Base-by-base conservation (phyloP, 35 echinoderm and acorn worm species). In the Apostichopus californicus region DNA sequence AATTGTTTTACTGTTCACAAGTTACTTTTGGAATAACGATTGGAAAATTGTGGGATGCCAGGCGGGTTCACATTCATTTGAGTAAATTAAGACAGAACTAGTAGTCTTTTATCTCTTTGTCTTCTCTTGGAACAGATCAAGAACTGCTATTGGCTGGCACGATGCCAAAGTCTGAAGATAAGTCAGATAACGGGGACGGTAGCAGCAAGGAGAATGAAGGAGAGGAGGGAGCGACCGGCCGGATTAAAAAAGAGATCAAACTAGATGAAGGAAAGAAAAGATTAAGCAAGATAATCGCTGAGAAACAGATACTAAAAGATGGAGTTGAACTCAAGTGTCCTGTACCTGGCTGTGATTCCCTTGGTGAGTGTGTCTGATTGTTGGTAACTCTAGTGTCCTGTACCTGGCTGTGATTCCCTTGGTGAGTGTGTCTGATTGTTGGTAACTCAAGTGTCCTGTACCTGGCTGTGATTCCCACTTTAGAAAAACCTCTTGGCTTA, bases 371-470 rank as follows among this genome's bases (percentile, higher is more conserved):
- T 17, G 28, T 14, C 12, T 91, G 25, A 9, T 12, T 60, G 58
- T 60, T 34, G 28, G 28, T 34, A 99, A 60, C 58, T 96, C 21
- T 96, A 96, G 22, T 96, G 95, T 92, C 95, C 95, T 1, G 93
- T 96, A 13, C 95, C 95, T 54, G 97, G 97, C 7, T 99, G 97
- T 94, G 97, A 99, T 91, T 99, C 97, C 10, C 55, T 93, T 54
- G 97, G 97, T 99, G 85, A 90, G 92, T 57, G 1, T 17, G 28
- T 14, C 12, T 91, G 25, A 9, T 12, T 60, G 58, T 60, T 34
- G 28, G 28, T 34, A 99, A 60, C 58, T 96, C 21, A 99, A 96
- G 22, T 96, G 95, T 92, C 95, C 95, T 1, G 93, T 96, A 13
- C 95, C 95, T 54, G 97, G 97, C 7, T 99, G 97, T 94, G 97